These are phyloP conservation scores for Xenopus petersii DNA, from an alignment of 2,797 vertebrate species.

Conservation along the genomic window DNA sequence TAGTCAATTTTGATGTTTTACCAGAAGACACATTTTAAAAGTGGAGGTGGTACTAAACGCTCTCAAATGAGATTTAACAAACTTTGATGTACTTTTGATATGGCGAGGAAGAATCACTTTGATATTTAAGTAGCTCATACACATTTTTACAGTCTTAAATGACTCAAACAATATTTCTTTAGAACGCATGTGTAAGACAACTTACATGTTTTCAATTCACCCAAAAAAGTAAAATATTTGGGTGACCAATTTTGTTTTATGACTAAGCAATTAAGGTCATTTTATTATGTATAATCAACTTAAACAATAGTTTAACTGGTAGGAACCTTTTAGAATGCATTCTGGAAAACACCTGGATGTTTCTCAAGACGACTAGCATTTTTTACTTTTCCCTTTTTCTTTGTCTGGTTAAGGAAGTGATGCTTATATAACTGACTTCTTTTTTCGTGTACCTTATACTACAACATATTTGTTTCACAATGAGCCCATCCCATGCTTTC, in stretches of 20 bases:
- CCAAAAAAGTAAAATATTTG: conserved; percentile 60
- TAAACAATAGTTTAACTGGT: background rate
- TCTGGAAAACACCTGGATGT: too few relatives aligned
- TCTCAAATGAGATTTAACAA: conserved; percentile 60
- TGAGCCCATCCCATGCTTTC: too few relatives aligned
- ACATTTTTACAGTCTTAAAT: conserved; percentile 59
- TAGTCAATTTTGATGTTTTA: conserved; percentile 61
- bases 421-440: too few relatives aligned
- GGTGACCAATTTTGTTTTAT: conserved; percentile 44
- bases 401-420: too few relatives aligned
- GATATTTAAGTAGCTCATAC: conserved; percentile 38
- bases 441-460: too few relatives aligned
- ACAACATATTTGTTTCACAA: too few relatives aligned
- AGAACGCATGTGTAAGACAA: conserved; percentile 64
- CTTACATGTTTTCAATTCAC: conserved; percentile 57
- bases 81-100: conserved; percentile 59
- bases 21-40: conserved; percentile 58
- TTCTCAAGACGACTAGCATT: background rate
- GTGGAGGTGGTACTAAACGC: conserved; percentile 70
- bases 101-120: conserved; percentile 52
- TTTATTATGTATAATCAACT: background rate
- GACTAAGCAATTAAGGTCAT: conserved; percentile 29
- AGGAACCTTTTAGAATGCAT: background rate
- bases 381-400: too few relatives aligned
- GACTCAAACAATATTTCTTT: conserved; percentile 35